These are phyloP conservation scores for Enteromius viviparus DNA, from an alignment of 2,797 vertebrate genomes.

Conservation along the genomic window DNA sequence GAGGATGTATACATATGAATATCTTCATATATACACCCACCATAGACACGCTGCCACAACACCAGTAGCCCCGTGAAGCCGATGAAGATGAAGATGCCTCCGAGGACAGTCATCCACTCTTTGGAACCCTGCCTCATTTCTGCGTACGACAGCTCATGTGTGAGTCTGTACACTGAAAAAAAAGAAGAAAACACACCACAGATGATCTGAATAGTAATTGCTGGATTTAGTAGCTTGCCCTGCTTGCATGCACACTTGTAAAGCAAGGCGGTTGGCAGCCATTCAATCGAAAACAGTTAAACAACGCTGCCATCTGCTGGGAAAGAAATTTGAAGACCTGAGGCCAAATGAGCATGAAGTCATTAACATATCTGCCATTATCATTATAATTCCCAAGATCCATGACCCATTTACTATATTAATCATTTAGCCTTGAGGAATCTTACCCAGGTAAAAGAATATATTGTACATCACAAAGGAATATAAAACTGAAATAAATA, in stretches of 20 bases:
- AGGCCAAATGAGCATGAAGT: not conserved
- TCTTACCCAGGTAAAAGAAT: not conserved
- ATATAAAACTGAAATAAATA: conserved; percentile 1
- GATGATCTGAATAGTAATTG: conserved; percentile 4
- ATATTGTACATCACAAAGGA: conserved; percentile 3
- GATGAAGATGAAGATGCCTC: conserved; percentile 68
- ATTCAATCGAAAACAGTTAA: not conserved
- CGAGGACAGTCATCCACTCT: conserved; percentile 80
- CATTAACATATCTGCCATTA: not conserved
- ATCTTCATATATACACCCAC: conserved; percentile 63
- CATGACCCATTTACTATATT: conserved; percentile 36
- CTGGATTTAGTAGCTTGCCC: not conserved
- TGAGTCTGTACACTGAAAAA: conserved; percentile 67
- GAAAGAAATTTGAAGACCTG: not conserved
- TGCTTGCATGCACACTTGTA: not conserved
- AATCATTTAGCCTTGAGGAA: not conserved
- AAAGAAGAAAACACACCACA: not conserved
- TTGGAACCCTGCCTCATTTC: conserved; percentile 66
- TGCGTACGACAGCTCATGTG: conserved; percentile 63
- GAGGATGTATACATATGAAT: not conserved
- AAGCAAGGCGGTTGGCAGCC: not conserved
- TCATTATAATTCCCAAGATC: conserved; percentile 16
- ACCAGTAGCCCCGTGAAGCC: conserved; percentile 75
- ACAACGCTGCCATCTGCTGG: conserved; percentile 47
- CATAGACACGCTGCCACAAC: conserved; percentile 75